Evolutionary conservation across 2,888 invertebrate species (phyloP), one percentile per base, ranked within the genome.

Genomic region (Anoplius nigerrimus): DNA sequence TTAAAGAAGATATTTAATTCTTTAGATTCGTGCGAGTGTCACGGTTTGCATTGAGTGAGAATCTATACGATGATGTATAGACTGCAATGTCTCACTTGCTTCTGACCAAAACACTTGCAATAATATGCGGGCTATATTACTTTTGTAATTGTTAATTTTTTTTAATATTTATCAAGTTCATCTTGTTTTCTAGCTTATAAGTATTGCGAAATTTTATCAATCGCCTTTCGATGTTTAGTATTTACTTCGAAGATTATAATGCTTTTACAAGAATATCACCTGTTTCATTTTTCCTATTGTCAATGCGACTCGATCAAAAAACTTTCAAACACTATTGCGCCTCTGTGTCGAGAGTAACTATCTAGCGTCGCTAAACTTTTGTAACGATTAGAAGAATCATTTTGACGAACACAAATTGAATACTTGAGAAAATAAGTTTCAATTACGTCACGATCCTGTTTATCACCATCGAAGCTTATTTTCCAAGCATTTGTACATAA

Each of bases 81-180:
- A 60, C 57, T 15, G 27, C 16, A 34, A 60, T 21, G 51, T 58
- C 58, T 69, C 66, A 66, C 68, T 78, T 69, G 69, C 69, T 75
- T 52, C 43, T 34, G 72, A 75, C 72, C 54, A 34, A 45, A 62
- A 56, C 62, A 54, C 75, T 68, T 71, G 66, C 69, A 74, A 71
- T 74, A 66, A 74, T 63, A 66, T 54, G 75, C 74, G 76, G 72
- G 75, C 75, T 76, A 75, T 71, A 75, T 72, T 71, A 75, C 72
- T 76, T 74, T 76, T 74, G 73, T 72, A 73, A 79, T 81, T 85
- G 82, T 85, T 82, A 81, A 79, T 75, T 79, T 82, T 34, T 81
- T 80, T 72, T 73, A 77, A 83, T 82, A 80, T 82, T 80, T 80
- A 82, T 82, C 77, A 78, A 62, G 72, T 74, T 79, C 74, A 74